Evolutionary conservation across 23 tunicate genomes (phyloP).

Genomic region (Aplidium turbinatum): DNA sequence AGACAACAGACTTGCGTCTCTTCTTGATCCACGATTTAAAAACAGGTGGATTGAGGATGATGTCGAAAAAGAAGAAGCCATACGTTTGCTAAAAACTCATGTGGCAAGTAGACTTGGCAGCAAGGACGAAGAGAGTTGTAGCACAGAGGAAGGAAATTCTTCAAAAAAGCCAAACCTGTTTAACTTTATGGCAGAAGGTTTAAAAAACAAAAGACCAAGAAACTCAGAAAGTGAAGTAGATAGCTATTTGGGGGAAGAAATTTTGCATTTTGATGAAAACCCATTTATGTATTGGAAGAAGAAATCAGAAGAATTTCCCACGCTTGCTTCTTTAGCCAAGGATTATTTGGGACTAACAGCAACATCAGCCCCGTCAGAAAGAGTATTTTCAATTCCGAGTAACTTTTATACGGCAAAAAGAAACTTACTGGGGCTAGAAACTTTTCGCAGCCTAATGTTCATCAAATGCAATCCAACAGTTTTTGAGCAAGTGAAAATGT

Average conservation of each 20-base stretch:
- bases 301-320: slow-evolving; percentile 27
- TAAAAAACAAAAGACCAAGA: neutral
- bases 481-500: too few species aligned
- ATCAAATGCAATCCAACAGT: slow-evolving; percentile 18
- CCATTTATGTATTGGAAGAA: slow-evolving; percentile 33
- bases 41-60: slow-evolving; percentile 21
- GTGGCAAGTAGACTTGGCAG: slow-evolving; percentile 3
- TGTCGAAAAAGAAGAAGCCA: slow-evolving; percentile 20
- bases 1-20: slow-evolving; percentile 21
- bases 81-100: neutral
- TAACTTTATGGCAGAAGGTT: slow-evolving; percentile 3
- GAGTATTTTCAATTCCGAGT: slow-evolving; percentile 7
- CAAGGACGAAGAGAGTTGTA: slow-evolving; percentile 1
- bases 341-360: slow-evolving; percentile 19
- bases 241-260: slow-evolving; percentile 19
- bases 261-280: slow-evolving; percentile 21
- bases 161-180: slow-evolving; percentile 26
- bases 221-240: slow-evolving; percentile 4
- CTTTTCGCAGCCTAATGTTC: slow-evolving; percentile 22
- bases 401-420: slow-evolving; percentile 5
- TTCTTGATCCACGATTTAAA: slow-evolving; percentile 25
- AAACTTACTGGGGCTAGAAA: slow-evolving; percentile 13
- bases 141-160: neutral
- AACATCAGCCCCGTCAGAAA: slow-evolving; percentile 11
- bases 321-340: slow-evolving; percentile 31